Evolutionary conservation across 2,888 invertebrate genomes (phyloP), one percentile per base, ranked within the genome.

Genomic region (Bruchidius siliquastri): DNA sequence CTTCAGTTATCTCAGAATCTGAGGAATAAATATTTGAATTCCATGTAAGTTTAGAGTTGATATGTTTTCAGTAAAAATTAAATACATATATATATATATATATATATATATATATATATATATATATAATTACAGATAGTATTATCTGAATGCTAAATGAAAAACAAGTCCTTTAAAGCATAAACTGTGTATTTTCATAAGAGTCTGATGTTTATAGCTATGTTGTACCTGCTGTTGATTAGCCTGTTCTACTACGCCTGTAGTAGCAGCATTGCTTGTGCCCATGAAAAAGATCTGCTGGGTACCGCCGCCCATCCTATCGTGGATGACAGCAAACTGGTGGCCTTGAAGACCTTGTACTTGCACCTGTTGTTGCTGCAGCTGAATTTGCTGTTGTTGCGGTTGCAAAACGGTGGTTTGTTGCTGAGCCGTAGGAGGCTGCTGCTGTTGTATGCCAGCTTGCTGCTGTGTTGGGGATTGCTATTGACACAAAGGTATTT

Each of bases 251-350:
- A 74, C 72, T 21, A 76, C 68, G 20, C 74, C 70, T 30, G 72
- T 71, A n/a, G 74, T 49, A 68, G 70, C 18, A 30, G 70, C 67
- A 70, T 71, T 74, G 32, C 30, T 67, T 20, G 20, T 30, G 22
- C 71, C 75, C 72, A 77, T 74, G 71, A 76, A 75, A 71, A 75
- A 77, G 69, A 77, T 77, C 32, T 77, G 77, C 32, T 76, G 76
- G 21, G 75, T 73, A 21, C 76, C 76, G 68, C 74, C 74, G 32
- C 72, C 76, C 69, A 77, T 26, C 21, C 71, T 69, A 72, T 77
- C 77, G 68, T 77, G 76, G 49, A 77, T 74, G 22, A 76, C 71
- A 13, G 77, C 74, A 70, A 72, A 76, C 69, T 77, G 77, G 20
- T 74, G 74, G 26, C 74, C 68, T 68, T 73, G 75, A 20, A 72